Evolutionary conservation across 2,888 invertebrate species (phyloP).

Genomic region (Mimachlamys varia): DNA sequence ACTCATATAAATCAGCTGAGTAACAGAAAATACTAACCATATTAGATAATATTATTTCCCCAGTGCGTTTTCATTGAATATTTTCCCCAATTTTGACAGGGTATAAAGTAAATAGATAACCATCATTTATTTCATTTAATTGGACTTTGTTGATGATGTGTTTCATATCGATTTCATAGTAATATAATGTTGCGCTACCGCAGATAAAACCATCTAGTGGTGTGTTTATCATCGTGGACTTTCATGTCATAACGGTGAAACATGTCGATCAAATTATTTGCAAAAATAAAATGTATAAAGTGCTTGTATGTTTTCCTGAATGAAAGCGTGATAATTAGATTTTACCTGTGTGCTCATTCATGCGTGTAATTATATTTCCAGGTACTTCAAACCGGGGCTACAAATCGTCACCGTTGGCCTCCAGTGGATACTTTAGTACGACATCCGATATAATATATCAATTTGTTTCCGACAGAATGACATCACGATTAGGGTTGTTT

Average conservation of each 20-base stretch:
- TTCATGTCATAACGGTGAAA: not conserved
- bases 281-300: not conserved
- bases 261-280: not conserved
- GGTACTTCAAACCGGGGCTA: not conserved
- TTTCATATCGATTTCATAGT: too few species aligned
- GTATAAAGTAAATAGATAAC: too few species aligned
- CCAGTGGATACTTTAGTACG: not conserved
- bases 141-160: too few species aligned
- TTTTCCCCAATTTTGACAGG: too few species aligned
- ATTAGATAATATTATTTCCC: too few species aligned
- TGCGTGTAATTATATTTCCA: not conserved
- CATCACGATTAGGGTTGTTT: not conserved
- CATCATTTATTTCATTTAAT: too few species aligned
- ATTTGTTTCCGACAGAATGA: not conserved
- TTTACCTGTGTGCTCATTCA: not conserved
- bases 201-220: not conserved
- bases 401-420: not conserved
- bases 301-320: not conserved
- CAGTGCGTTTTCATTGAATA: too few species aligned
- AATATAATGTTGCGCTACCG: not conserved
- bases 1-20: too few species aligned
- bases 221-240: not conserved
- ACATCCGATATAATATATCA: not conserved
- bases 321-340: not conserved
- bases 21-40: too few species aligned